Percentiles rank a stretch among this genome's conserved stretches.
phyloP scores from a whole-genome alignment of 2,113 vertebrate species.

The Oreotrochilus melanogaster region DNA sequence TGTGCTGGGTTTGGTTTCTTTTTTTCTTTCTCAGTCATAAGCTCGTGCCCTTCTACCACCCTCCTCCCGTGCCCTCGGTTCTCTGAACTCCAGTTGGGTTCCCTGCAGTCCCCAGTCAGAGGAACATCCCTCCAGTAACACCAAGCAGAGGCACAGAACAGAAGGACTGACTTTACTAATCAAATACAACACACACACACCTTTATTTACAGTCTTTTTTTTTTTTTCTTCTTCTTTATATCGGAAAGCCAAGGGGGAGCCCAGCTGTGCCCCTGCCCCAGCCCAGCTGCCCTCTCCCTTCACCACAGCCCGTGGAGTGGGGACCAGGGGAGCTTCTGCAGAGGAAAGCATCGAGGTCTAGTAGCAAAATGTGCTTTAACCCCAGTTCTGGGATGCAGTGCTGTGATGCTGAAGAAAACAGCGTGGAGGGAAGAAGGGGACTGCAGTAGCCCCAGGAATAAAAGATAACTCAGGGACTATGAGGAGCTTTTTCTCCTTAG shows the following conservation, averaged over 20 bases:
- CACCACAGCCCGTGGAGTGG: not conserved
- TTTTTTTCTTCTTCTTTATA: not conserved
- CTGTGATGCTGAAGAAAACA: not conserved
- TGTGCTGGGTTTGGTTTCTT: not conserved
- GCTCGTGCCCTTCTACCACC: not conserved
- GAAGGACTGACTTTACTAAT: not conserved
- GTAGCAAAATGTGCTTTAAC: constrained; percentile 1
- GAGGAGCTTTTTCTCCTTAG: not conserved
- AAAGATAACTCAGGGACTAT: not conserved
- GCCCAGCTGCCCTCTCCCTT: not conserved
- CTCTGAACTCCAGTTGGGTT: not conserved
- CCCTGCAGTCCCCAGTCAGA: not conserved
- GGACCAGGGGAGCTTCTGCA: not conserved
- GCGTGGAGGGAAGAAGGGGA: not conserved
- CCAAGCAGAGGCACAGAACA: not conserved
- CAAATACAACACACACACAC: not conserved
- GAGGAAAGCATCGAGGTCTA: constrained; percentile 9
- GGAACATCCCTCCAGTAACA: not conserved
- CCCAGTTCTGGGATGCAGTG: not conserved
- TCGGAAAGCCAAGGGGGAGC: not conserved
- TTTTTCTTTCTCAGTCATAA: not conserved
- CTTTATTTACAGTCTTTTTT: not conserved
- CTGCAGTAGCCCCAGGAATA: not conserved
- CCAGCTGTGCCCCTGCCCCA: not conserved
- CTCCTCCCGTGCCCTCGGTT: not conserved